A percentile compares a stretch with the other conserved stretches of the same genome.
phyloP scores from a whole-genome alignment of 2,888 invertebrate species.

The Clistopyga incitator region DNA sequence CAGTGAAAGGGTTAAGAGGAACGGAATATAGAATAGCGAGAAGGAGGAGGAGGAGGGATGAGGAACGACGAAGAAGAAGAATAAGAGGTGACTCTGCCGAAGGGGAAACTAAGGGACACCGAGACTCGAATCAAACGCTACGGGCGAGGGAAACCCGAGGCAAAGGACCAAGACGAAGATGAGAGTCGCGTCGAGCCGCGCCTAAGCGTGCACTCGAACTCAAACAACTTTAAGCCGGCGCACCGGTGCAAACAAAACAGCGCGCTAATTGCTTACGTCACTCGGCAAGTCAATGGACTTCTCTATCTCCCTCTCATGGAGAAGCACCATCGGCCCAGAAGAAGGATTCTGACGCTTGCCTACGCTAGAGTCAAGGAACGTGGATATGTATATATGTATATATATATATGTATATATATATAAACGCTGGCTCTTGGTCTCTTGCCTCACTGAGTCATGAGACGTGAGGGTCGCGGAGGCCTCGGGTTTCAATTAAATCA shows the following conservation, averaged over 20 bases:
- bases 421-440: constrained; percentile 27
- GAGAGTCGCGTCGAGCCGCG: constrained; percentile 68
- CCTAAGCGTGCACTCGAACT: constrained; percentile 79
- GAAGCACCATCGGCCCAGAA: constrained; percentile 19
- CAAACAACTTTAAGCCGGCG: constrained; percentile 80
- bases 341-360: constrained; percentile 44
- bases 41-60: constrained; percentile 19
- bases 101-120: constrained; percentile 23
- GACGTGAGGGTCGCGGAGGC: constrained; percentile 72
- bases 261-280: constrained; percentile 83
- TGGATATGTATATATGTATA: not conserved
- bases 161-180: constrained; percentile 50
- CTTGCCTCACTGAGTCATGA: constrained; percentile 77
- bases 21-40: constrained; percentile 44
- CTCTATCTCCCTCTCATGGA: constrained; percentile 68
- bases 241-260: constrained; percentile 80
- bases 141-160: constrained; percentile 22
- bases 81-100: constrained; percentile 37
- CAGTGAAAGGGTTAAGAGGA: constrained; percentile 47
- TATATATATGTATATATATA: constrained; percentile 1
- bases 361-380: constrained; percentile 34
- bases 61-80: constrained; percentile 45
- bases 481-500: constrained; percentile 81
- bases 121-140: constrained; percentile 19
- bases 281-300: constrained; percentile 82